These are phyloP conservation scores for Corythoichthys intestinalis DNA, from an alignment of 2,113 vertebrate species.

Conservation along the genomic window DNA sequence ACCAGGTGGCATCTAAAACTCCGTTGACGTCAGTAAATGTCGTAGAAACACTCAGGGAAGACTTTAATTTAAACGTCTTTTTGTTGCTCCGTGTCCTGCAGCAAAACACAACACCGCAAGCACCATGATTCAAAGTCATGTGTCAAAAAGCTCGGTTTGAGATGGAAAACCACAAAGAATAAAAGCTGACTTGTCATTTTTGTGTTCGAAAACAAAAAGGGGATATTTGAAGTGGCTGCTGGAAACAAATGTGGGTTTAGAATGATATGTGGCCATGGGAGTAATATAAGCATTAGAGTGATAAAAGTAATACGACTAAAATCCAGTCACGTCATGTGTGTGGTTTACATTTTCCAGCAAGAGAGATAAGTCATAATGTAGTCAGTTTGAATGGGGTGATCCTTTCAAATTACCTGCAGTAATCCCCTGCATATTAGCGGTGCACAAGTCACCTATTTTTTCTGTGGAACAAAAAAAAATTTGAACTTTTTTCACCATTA, in stretches of 20 bases:
- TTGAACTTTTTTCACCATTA: too few species aligned
- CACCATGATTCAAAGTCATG: constrained; percentile 24
- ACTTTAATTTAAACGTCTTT: constrained; percentile 18
- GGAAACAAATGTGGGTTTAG: constrained; percentile 12
- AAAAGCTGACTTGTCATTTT: constrained; percentile 25
- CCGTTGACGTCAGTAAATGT: constrained; percentile 22
- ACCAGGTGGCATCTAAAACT: constrained; percentile 18
- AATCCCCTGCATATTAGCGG: background rate
- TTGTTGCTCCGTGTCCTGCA: constrained; percentile 18
- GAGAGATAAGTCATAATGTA: background rate
- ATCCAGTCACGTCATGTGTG: constrained; percentile 10
- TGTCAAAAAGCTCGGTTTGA: background rate
- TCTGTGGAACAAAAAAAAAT: background rate
- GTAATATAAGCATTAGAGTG: background rate
- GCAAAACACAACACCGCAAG: constrained; percentile 22
- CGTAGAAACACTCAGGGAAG: constrained; percentile 29
- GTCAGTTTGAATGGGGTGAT: background rate
- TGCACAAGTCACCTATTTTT: background rate
- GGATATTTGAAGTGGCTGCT: constrained; percentile 36
- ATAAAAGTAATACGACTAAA: background rate
- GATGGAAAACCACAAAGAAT: constrained; percentile 10
- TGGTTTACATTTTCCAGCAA: constrained; percentile 7
- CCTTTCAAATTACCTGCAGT: background rate
- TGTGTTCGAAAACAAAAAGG: constrained; percentile 20
- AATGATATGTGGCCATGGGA: constrained; percentile 14